Percentiles rank a stretch among this genome's conserved stretches.
Conservation (phyloP, 2,797 vertebrate genomes). For the Catostomus latipinnis region DNA sequence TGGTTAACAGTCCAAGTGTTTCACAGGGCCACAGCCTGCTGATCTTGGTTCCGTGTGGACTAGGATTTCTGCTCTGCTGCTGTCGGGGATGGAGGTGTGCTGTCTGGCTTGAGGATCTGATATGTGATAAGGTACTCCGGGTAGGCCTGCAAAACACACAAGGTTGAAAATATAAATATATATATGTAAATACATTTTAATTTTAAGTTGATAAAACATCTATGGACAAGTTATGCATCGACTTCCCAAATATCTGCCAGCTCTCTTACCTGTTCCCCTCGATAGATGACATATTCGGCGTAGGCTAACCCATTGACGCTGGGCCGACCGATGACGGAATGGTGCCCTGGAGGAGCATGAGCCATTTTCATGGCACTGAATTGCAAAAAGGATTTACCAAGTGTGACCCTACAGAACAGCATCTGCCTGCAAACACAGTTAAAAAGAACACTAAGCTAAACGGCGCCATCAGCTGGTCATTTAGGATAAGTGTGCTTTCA, state of each 20-base stretch:
- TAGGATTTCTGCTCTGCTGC: conserved; percentile 95
- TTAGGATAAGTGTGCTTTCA: neutral
- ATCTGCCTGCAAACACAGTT: conserved; percentile 77
- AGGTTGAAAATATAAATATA: neutral
- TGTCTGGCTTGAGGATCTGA: conserved; percentile 90
- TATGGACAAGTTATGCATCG: no score
- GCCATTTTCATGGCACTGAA: conserved; percentile 96
- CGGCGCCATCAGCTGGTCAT: conserved; percentile 40
- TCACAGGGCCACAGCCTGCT: neutral
- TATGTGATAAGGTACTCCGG: conserved; percentile 81
- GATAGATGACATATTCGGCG: conserved; percentile 91
- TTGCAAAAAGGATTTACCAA: conserved; percentile 92
- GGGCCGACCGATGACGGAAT: conserved; percentile 88
- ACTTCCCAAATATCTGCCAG: neutral
- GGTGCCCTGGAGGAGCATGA: conserved; percentile 91
- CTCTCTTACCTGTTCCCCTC: conserved; percentile 86
- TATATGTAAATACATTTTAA: no score
- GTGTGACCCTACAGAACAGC: conserved; percentile 89
- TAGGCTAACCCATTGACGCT: conserved; percentile 89
- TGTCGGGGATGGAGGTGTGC: conserved; percentile 83
- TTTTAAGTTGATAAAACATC: no score
- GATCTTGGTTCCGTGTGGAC: conserved; percentile 60
- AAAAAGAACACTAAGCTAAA: conserved; percentile 1
- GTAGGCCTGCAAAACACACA: conserved; percentile 62
- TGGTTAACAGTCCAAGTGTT: conserved; percentile 68